Conservation (phyloP, 1,140 invertebrate genomes). For the Caenorhabditis briggsae region DNA sequence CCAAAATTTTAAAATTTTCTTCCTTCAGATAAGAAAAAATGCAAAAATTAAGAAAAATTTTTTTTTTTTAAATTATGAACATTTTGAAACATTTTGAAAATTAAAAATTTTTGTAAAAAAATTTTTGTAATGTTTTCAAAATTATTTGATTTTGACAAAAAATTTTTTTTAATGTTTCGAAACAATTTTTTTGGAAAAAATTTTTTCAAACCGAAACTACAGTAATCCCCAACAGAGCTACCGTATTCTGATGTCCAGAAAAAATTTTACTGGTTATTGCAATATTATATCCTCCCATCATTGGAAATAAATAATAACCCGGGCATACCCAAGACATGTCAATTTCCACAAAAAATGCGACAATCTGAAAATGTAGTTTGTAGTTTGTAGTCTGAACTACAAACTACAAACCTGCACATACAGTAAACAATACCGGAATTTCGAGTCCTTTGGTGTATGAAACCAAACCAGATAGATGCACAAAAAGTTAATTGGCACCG, state of each 20-base stretch:
- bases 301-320: conserved; percentile 3
- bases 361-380: neutral
- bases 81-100: too few species aligned
- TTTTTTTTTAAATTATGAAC: too few species aligned
- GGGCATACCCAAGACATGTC: conserved; percentile 22
- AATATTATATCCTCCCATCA: conserved; percentile 6
- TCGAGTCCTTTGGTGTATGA: conserved; percentile 16
- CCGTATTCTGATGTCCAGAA: neutral
- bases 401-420: conserved; percentile 21
- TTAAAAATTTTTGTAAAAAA: too few species aligned
- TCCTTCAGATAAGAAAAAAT: too few species aligned
- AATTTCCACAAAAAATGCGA: conserved; percentile 16
- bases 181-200: neutral
- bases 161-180: too few species aligned
- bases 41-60: too few species aligned
- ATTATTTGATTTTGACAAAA: too few species aligned
- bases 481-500: neutral
- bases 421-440: conserved; percentile 18
- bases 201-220: too few species aligned
- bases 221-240: neutral
- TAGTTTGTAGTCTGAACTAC: conserved; percentile 7
- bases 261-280: neutral
- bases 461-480: conserved; percentile 13
- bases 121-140: too few species aligned
- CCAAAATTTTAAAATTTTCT: too few species aligned